Conservation (phyloP, 2,888 invertebrate genomes). For the Drosophila algonquin region DNA sequence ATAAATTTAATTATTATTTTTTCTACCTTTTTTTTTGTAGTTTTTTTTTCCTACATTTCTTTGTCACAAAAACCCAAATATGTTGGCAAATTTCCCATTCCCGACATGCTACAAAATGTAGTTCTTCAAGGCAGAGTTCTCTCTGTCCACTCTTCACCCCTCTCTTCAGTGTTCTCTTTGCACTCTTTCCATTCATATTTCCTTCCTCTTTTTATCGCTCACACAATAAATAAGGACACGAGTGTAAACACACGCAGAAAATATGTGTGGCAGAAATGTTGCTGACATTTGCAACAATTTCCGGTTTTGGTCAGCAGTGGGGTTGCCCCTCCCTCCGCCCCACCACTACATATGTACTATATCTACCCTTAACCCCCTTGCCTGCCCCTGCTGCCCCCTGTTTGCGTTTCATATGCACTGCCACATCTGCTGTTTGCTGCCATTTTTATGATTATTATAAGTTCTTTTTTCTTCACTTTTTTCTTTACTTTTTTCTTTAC, state of each 20-base stretch:
- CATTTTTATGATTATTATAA: conserved; percentile 72
- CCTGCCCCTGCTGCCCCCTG: background rate
- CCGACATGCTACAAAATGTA: background rate
- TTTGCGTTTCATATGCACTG: conserved; percentile 44
- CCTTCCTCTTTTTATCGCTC: background rate
- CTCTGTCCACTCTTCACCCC: conserved; percentile 10
- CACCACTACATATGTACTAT: background rate
- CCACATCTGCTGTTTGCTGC: conserved; percentile 44
- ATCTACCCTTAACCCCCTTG: too few species aligned
- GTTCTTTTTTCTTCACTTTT: conserved; percentile 19
- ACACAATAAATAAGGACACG: conserved; percentile 41
- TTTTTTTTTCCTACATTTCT: conserved; percentile 1
- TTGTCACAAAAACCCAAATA: conserved; percentile 36
- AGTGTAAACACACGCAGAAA: conserved; percentile 32
- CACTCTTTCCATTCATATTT: background rate
- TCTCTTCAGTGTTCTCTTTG: background rate
- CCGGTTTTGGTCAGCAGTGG: conserved; percentile 64
- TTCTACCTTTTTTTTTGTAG: background rate
- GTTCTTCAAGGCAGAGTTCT: background rate
- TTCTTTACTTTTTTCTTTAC: too few species aligned
- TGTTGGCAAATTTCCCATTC: conserved; percentile 33
- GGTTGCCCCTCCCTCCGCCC: background rate
- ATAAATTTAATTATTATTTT: background rate
- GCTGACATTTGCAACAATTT: conserved; percentile 78
- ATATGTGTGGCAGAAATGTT: conserved; percentile 44